Conservation (phyloP, 2,888 invertebrate species). For the Camponotus fellah region DNA sequence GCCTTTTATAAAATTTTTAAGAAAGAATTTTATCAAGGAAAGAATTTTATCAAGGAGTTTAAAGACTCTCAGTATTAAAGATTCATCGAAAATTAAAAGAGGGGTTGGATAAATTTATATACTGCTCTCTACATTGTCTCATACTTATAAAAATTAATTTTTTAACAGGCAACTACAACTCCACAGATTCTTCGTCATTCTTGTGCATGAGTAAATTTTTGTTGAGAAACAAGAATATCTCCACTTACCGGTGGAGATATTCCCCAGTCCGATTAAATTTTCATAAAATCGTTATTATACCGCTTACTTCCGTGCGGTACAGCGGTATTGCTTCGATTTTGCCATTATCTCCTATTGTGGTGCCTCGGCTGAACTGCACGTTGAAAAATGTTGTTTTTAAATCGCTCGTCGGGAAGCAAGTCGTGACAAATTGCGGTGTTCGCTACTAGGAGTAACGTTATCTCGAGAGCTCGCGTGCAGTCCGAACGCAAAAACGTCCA, state of each 20-base stretch:
- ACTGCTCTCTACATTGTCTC: background rate
- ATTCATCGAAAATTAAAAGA: background rate
- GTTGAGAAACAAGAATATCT: background rate
- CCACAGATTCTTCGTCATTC: background rate
- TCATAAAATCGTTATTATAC: constrained; percentile 48
- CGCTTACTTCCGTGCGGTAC: constrained; percentile 41
- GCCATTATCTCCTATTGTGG: constrained; percentile 57
- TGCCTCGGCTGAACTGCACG: constrained; percentile 1
- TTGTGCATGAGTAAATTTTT: background rate
- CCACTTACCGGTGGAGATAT: constrained; percentile 1
- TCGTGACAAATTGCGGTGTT: constrained; percentile 73
- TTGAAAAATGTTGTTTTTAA: constrained; percentile 65
- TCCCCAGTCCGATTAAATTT: constrained; percentile 42
- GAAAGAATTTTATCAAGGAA: no score
- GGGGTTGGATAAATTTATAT: background rate
- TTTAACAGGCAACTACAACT: background rate
- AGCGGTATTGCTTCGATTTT: constrained; percentile 65
- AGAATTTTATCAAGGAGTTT: background rate
- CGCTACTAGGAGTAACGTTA: constrained; percentile 66
- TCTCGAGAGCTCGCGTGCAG: constrained; percentile 61
- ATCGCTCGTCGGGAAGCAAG: constrained; percentile 58
- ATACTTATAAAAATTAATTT: background rate
- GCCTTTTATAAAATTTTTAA: background rate
- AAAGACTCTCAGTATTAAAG: background rate
- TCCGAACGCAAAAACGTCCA: constrained; percentile 28